Conservation (phyloP, 2,888 invertebrate species). For the Harpalus rufipes region DNA sequence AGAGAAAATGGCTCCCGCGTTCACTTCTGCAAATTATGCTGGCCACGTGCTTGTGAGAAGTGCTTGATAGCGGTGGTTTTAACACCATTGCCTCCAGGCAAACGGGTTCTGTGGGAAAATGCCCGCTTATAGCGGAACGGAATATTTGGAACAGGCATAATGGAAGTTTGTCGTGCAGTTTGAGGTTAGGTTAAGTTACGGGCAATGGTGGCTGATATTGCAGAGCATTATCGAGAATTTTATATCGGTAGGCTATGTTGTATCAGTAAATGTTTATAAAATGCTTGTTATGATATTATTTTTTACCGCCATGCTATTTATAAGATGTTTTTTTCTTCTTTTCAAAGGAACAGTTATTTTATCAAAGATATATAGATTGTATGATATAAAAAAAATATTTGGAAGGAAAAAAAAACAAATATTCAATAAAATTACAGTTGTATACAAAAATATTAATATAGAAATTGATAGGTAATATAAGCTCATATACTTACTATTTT, state of each 20-base stretch:
- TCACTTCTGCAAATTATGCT: slow-evolving; percentile 21
- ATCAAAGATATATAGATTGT: no score
- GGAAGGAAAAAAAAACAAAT: no score
- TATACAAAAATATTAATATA: no score
- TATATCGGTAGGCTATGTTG: not conserved
- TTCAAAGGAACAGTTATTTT: no score
- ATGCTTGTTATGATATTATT: not conserved
- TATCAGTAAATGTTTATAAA: slow-evolving; percentile 4
- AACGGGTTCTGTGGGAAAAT: slow-evolving; percentile 7
- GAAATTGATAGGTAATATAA: no score
- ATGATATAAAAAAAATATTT: no score
- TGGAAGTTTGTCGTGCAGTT: not conserved
- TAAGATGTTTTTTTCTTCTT: no score
- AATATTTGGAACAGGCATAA: not conserved
- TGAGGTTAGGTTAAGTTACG: slow-evolving; percentile 11
- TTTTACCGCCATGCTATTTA: no score
- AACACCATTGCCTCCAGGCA: not conserved
- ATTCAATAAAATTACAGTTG: no score
- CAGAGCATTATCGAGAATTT: not conserved
- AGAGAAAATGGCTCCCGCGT: not conserved
- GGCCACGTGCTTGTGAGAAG: slow-evolving; percentile 19
- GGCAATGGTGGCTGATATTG: not conserved
- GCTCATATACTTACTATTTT: no score
- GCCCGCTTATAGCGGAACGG: slow-evolving; percentile 4
- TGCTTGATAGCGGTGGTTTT: slow-evolving; percentile 18